phyloP scores from a whole-genome alignment of 2,888 invertebrate species.

The Cephus pulcher region DNA sequence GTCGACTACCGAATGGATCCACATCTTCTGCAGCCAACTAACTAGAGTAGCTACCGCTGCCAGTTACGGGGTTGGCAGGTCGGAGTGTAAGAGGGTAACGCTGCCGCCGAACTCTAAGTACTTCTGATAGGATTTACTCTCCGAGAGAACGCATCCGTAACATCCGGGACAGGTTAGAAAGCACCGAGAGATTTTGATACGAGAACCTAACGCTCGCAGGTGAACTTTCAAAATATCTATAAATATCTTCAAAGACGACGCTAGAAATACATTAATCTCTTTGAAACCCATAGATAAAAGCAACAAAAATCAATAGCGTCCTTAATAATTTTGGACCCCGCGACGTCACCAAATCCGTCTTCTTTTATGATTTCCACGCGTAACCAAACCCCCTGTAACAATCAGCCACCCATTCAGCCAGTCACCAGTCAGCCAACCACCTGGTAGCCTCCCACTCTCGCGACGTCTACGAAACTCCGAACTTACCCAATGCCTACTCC shows the following conservation, averaged over 20 bases:
- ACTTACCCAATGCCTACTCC: not conserved
- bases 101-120: constrained; percentile 57
- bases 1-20: constrained; percentile 25
- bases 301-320: not conserved
- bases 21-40: constrained; percentile 27
- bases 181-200: constrained; percentile 17
- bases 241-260: not conserved
- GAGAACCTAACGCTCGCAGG: too few species aligned
- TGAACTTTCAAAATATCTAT: constrained; percentile 20
- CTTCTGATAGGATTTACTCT: constrained; percentile 60
- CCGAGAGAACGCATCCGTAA: constrained; percentile 24
- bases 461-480: not conserved
- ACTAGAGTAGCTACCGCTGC: constrained; percentile 40
- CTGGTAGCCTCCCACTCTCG: not conserved
- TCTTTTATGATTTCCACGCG: not conserved
- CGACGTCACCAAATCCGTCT: not conserved
- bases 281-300: not conserved
- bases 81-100: constrained; percentile 27
- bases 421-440: not conserved
- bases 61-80: constrained; percentile 44
- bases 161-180: constrained; percentile 28
- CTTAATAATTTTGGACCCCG: not conserved
- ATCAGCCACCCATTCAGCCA: not conserved
- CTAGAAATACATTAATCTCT: not conserved
- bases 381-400: not conserved